Evolutionary conservation across 2,888 invertebrate genomes (phyloP).

Genomic region (Drosophila pullipes): DNA sequence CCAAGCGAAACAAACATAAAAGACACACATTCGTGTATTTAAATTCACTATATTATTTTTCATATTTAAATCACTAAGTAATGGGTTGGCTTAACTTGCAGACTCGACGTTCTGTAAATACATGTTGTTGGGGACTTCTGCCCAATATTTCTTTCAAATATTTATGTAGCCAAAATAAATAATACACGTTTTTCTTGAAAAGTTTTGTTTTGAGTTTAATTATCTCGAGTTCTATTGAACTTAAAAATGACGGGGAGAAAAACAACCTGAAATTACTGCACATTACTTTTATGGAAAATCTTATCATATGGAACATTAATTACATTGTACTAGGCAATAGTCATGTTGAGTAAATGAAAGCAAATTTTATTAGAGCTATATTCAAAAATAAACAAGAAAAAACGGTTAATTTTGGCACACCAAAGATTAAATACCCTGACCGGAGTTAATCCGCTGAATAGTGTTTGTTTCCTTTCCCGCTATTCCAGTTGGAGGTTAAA

Average conservation of each 20-base stretch:
- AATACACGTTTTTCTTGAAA: neutral
- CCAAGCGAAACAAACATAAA: neutral
- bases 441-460: neutral
- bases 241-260: neutral
- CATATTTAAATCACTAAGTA: neutral
- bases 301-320: neutral
- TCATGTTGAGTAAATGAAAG: neutral
- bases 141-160: neutral
- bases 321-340: neutral
- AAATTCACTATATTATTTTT: neutral
- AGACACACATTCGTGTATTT: neutral
- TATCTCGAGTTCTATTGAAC: neutral
- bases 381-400: neutral
- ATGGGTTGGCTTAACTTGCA: neutral
- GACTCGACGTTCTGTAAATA: too few relatives aligned
- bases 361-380: neutral
- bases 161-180: neutral
- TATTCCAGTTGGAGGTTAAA: neutral
- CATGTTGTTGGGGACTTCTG: neutral
- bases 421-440: neutral
- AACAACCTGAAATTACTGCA: neutral
- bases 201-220: neutral
- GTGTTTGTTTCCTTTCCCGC: neutral
- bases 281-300: neutral
- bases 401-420: neutral